Base-by-base conservation (phyloP, 92 coral and sea anemone genomes). In the Pocillopora meandrina region DNA sequence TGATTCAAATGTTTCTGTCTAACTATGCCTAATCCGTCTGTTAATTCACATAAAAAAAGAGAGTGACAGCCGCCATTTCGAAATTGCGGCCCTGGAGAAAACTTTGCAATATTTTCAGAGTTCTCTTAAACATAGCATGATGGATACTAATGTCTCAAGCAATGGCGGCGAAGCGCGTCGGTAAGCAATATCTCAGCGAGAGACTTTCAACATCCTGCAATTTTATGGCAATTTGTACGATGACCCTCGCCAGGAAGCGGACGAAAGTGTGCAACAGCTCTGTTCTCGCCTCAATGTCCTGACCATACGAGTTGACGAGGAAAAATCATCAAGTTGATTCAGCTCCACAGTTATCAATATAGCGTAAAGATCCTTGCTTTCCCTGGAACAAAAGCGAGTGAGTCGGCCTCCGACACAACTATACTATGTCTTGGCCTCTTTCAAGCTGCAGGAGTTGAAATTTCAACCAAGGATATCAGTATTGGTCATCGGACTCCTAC, bases 11-110 rank as follows among this genome's bases (percentile, higher is more conserved):
- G n/a, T n/a, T n/a, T 26, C 26, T 47, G 26, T 70, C 42, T 26
- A 26, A 70, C 26, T 70, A 70, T 70, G 74, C 74, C 74, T 70
- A n/a, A 70, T 70, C 12, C 34, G 52, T 26, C 55, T 70, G 74
- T 13, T 26, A 70, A 47, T 26, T 70, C 74, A 70, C 34, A 26
- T 12, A n/a, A n/a, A 70, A 70, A 35, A 5, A 18, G 17, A 26
- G 34, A 35, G 12, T 13, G 17, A 13, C 12, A 18, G 15, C 63
- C 17, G 63, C 12, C 12, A 59, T 13, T 1, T 26, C 12, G 34
- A 70, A 70, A 26, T 55, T 47, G 9, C 34, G 34, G 49, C 74
- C 74, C 34, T 70, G 36, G 55, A 70, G 2, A 55, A 26, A 55
- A 18, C n/a, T n/a, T 26, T 70, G 26, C 52, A 70, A 70, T 1